Conservation (phyloP, 1,140 invertebrate genomes). For the Cydia pomonella region DNA sequence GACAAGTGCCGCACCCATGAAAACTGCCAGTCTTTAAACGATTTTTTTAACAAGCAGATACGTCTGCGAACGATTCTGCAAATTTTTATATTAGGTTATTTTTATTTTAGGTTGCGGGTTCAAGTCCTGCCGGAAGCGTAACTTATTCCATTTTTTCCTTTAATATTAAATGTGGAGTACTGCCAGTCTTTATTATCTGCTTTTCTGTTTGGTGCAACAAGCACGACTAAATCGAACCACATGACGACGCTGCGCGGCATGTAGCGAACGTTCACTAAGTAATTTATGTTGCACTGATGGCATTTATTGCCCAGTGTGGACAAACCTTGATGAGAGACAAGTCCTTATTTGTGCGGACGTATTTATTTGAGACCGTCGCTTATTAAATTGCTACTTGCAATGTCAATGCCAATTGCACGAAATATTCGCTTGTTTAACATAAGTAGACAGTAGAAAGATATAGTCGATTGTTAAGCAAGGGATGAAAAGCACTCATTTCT, state of each 20-base stretch:
- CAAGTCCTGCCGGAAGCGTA: too few species aligned
- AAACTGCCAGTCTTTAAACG: slow-evolving; percentile 34
- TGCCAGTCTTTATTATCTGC: background rate
- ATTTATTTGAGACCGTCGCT: background rate
- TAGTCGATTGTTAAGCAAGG: too few species aligned
- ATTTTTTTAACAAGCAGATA: too few species aligned
- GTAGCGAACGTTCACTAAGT: slow-evolving; percentile 48
- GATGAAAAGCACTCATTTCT: too few species aligned
- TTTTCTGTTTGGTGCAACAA: background rate
- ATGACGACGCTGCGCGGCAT: slow-evolving; percentile 42
- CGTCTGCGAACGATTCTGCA: too few species aligned
- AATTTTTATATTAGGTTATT: too few species aligned
- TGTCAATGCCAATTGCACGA: background rate
- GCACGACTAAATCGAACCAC: slow-evolving; percentile 45
- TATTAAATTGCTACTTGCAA: background rate
- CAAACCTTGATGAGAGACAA: slow-evolving; percentile 20
- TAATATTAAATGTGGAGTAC: too few species aligned
- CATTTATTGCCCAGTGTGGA: slow-evolving; percentile 31
- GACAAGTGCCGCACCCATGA: slow-evolving; percentile 27
- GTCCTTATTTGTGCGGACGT: background rate
- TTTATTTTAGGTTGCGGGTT: too few species aligned
- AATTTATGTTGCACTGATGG: slow-evolving; percentile 47
- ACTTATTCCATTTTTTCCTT: too few species aligned
- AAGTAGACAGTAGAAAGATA: background rate
- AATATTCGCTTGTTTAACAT: slow-evolving; percentile 7